Base-by-base conservation (phyloP, 2,888 invertebrate species). In the Noctua janthina region DNA sequence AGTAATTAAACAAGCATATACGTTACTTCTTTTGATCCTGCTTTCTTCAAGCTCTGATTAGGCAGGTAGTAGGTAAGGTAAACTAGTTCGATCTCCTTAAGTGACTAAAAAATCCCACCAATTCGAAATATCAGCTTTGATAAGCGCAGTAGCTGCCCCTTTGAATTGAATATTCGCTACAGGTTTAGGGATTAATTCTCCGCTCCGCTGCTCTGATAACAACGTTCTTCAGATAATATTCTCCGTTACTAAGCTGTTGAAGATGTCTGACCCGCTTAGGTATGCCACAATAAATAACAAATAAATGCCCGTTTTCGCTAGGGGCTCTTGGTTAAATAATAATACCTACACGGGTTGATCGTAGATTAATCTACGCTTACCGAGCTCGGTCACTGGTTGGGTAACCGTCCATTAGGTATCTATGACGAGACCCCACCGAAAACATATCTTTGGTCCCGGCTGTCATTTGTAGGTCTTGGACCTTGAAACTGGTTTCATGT, bases 151-250 rank as follows among this genome's bases (percentile, higher is more conserved):
- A 43, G 2, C 66, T 59, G 56, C n/a, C 43, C 43, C 29, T n/a
- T 82, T 51, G 20, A 43, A n/a, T 82, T 51, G 20, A 43, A n/a
- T 82, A 82, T 67, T 67, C 43, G 51, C 67, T 82, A 51, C 67
- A 82, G 56, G 43, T 59, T 67, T 13, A 43, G 20, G 20, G 67
- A 67, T 67, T 82, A 51, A 29, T 29, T 17, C 5, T 17, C 59
- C 59, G 13, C 54, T 54, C 46, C 43, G 15, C 67, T n/a, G 8
- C 43, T 46, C n/a, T 43, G 20, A 56, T 54, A 75, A 75, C 43
- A 75, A 56, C 29, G 54, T 46, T 43, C 23, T 4, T 43, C 51
- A 43, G 39, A 54, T 43, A 69, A 29, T n/a, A 70, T 23, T 49
- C 39, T 66, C 29, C 23, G 74, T 13, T 49, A 56, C 29, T 72